phyloP scores from a whole-genome alignment of 2,888 invertebrate species.

The Drosophila limbata region DNA sequence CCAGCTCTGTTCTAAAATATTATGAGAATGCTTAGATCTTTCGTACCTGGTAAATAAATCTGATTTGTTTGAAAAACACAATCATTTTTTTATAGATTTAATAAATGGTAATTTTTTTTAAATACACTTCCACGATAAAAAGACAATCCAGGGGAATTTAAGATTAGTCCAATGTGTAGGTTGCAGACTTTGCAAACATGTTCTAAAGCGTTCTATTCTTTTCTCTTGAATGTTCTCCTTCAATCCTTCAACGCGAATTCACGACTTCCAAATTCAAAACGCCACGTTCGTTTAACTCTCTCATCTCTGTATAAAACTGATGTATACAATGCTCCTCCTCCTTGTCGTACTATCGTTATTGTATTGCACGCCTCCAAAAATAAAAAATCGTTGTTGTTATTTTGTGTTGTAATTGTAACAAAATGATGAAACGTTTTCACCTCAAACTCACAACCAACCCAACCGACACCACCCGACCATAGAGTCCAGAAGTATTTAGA shows the following conservation, averaged over 20 bases:
- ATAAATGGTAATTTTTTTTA: not conserved
- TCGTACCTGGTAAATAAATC: not conserved
- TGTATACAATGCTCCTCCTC: conserved; percentile 41
- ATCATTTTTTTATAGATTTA: not conserved
- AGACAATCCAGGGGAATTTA: not conserved
- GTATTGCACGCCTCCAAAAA: conserved; percentile 63
- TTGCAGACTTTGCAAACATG: conserved; percentile 21
- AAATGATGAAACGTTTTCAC: conserved; percentile 33
- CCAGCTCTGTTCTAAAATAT: not conserved
- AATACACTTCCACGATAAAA: conserved; percentile 27
- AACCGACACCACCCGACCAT: conserved; percentile 20
- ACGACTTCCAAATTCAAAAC: conserved; percentile 42
- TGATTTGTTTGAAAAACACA: not conserved
- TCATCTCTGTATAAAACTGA: conserved; percentile 55
- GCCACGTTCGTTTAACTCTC: conserved; percentile 48
- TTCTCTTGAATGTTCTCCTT: conserved; percentile 68
- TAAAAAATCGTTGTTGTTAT: conserved; percentile 3
- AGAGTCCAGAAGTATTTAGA: conserved; percentile 87
- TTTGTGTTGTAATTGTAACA: conserved; percentile 57
- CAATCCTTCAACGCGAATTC: conserved; percentile 31
- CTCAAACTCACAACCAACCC: conserved; percentile 11
- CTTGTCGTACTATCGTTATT: conserved; percentile 58
- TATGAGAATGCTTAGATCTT: not conserved
- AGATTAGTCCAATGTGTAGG: conserved; percentile 15
- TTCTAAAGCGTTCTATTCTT: conserved; percentile 62